Conservation (phyloP, 2,113 vertebrate genomes). For the Gymnogyps californianus region DNA sequence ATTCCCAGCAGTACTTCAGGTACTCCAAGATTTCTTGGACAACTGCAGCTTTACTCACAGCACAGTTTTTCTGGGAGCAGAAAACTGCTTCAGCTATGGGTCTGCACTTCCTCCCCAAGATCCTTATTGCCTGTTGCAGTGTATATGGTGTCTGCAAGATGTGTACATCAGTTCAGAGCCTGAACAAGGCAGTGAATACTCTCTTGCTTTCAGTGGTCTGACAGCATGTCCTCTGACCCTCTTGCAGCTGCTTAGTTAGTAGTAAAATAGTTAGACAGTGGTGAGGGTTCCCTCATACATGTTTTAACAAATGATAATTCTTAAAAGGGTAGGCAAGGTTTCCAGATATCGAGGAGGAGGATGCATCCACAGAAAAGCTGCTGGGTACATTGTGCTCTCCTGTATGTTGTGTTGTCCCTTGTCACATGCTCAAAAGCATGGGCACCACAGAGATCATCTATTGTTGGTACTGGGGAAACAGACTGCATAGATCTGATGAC, state of each 20-base stretch:
- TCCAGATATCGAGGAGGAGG: background rate
- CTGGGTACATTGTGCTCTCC: background rate
- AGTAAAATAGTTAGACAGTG: background rate
- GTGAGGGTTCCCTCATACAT: background rate
- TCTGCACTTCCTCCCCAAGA: background rate
- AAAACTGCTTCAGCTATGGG: background rate
- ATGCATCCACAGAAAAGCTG: background rate
- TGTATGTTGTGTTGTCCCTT: background rate
- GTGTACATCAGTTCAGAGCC: background rate
- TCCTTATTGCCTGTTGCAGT: background rate
- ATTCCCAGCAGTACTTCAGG: background rate
- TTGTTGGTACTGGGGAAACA: background rate
- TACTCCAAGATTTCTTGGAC: background rate
- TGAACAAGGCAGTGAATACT: background rate
- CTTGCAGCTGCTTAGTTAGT: background rate
- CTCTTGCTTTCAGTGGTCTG: background rate
- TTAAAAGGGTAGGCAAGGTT: background rate
- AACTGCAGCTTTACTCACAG: background rate
- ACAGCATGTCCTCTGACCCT: background rate
- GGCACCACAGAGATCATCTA: background rate
- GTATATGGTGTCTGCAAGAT: background rate
- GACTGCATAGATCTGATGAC: background rate
- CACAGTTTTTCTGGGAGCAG: background rate
- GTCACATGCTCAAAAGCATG: fast-evolving
- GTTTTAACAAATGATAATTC: background rate